Evolutionary conservation across 2,888 invertebrate genomes (phyloP).

Genomic region (Diaprepes abbreviatus): DNA sequence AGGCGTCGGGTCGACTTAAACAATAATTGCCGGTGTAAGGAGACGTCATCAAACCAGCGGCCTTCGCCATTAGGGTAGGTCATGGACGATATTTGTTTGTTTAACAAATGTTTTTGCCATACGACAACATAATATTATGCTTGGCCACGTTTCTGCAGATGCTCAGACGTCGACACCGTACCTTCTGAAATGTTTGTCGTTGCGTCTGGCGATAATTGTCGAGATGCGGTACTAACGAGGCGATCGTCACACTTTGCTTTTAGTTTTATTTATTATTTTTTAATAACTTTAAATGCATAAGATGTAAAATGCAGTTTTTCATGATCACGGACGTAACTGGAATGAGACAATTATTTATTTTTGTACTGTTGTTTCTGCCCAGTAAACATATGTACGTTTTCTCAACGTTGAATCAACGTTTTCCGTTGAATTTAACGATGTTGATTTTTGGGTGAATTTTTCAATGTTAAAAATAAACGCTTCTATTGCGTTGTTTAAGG

Average conservation of each 20-base stretch:
- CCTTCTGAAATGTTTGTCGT: conserved; percentile 32
- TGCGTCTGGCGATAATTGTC: conserved; percentile 25
- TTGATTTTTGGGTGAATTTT: too few relatives aligned
- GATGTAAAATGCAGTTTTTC: too few relatives aligned
- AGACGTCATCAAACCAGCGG: conserved; percentile 29
- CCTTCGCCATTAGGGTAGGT: conserved; percentile 39
- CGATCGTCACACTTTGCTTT: neutral
- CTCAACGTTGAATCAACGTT: too few relatives aligned
- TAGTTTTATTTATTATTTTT: too few relatives aligned
- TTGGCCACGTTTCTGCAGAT: conserved; percentile 35
- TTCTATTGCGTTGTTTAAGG: too few relatives aligned
- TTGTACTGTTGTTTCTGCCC: too few relatives aligned
- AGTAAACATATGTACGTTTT: too few relatives aligned
- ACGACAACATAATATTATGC: conserved; percentile 37
- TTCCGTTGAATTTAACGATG: too few relatives aligned
- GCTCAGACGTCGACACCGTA: conserved; percentile 6
- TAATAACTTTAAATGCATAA: too few relatives aligned
- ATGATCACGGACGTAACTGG: too few relatives aligned
- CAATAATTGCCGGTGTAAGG: conserved; percentile 36
- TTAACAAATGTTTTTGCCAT: conserved; percentile 39
- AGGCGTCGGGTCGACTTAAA: conserved; percentile 27
- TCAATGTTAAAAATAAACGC: too few relatives aligned
- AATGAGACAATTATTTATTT: too few relatives aligned
- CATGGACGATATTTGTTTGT: conserved; percentile 41
- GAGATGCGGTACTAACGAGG: conserved; percentile 9